phyloP scores from a whole-genome alignment of 2,113 vertebrate species.

The Myocastor coypus region DNA sequence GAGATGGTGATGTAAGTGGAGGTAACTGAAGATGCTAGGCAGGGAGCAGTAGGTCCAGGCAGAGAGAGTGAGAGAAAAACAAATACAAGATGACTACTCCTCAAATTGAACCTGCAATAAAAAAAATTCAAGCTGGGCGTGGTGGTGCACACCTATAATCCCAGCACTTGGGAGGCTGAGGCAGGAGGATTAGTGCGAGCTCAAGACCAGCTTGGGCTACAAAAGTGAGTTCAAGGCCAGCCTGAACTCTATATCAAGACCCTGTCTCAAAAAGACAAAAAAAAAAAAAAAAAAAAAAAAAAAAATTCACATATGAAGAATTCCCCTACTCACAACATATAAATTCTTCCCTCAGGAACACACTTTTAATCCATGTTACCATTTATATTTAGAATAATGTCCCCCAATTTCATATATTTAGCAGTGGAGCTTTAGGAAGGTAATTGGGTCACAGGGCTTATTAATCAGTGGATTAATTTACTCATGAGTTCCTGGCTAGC shows the following conservation, averaged over 20 bases:
- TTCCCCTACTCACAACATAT: background rate
- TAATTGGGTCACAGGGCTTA: background rate
- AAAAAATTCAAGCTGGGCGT: too few relatives aligned
- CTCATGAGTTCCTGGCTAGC: background rate
- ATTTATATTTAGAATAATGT: background rate
- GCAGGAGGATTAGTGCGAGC: too few relatives aligned
- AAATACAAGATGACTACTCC: background rate
- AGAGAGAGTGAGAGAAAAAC: background rate
- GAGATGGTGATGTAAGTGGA: too few relatives aligned
- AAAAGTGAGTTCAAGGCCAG: too few relatives aligned
- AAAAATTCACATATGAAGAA: background rate
- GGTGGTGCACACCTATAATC: too few relatives aligned
- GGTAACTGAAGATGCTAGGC: background rate
- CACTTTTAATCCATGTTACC: background rate
- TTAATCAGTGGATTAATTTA: background rate
- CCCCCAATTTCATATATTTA: background rate
- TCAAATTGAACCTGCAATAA: background rate
- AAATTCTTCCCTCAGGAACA: background rate
- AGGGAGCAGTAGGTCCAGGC: background rate
- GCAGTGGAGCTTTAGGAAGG: background rate
- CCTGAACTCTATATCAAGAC: too few relatives aligned
- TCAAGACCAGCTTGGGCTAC: too few relatives aligned
- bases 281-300: background rate
- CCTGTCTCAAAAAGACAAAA: too few relatives aligned
- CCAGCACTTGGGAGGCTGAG: too few relatives aligned